Evolutionary conservation across 2,797 vertebrate species (phyloP), one percentile per base, ranked within the genome.

Genomic region (Harpagifer antarcticus): DNA sequence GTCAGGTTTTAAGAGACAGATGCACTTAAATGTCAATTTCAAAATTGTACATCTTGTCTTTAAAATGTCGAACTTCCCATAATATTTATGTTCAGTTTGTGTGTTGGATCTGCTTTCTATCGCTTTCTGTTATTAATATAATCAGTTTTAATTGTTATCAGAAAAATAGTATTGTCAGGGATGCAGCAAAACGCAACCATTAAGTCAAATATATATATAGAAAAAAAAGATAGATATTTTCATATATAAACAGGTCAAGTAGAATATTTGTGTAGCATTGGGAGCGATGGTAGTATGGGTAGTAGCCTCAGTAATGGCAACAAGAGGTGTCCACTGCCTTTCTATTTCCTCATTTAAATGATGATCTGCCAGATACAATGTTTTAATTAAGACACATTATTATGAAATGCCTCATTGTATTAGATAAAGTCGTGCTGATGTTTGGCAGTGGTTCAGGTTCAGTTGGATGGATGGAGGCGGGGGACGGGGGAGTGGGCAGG

Each of bases 371-470:
- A 16, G 9, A 11, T 71, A 4, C 64, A 57, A 40, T 17, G 8
- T 44, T 52, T 56, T 3, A 20, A 64, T 52, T 15, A 44, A 19
- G n/a, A 61, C 1, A 27, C 16, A 72, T 45, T n/a, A 17, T 7
- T 31, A 23, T 59, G 42, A 53, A 57, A 58, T 31, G 4, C 19
- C 53, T 12, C 14, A 44, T 23, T 58, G 40, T 48, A 53, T 65
- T 14, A 70, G 33, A 23, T 15, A 13, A 37, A 57, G 16, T 23
- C 59, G 47, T 40, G 31, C 52, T 67, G 57, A 44, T 40, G 74
- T 82, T 66, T 82, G 62, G 85, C 59, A 47, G 49, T 67, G 76
- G 49, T 78, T 27, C 7, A 27, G 72, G 87, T 71, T 87, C 82
- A 87, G 80, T 74, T 83, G 72, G 59, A 82, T 49, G 67, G 68